Evolutionary conservation across 2,797 vertebrate species (phyloP).

Genomic region (Apogon hyalosoma): DNA sequence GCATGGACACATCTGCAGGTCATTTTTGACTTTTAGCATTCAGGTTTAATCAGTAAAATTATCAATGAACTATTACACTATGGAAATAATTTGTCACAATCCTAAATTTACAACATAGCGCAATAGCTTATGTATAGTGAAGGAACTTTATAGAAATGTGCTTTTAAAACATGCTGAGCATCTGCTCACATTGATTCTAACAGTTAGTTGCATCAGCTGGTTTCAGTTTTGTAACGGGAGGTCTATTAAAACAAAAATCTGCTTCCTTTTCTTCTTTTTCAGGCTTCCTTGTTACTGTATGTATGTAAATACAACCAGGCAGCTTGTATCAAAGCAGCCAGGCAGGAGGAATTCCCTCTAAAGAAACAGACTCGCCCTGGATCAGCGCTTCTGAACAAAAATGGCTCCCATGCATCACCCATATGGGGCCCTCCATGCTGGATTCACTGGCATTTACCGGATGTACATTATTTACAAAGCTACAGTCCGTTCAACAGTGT

Average conservation of each 20-base stretch:
- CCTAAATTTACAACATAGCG: neutral
- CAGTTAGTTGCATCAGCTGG: constrained; percentile 35
- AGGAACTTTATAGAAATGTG: neutral
- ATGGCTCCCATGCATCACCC: constrained; percentile 68
- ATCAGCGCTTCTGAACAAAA: constrained; percentile 75
- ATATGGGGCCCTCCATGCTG: constrained; percentile 50
- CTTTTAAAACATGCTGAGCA: constrained; percentile 9
- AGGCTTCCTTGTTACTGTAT: constrained; percentile 56
- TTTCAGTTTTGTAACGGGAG: constrained; percentile 51
- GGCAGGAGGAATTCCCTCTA: constrained; percentile 59
- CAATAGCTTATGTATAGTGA: neutral
- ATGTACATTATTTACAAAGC: constrained; percentile 44
- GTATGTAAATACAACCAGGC: constrained; percentile 60
- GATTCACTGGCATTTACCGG: constrained; percentile 28
- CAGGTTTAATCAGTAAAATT: neutral
- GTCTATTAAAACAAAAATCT: constrained; percentile 23
- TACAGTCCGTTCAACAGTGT: neutral
- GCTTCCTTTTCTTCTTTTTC: constrained; percentile 48
- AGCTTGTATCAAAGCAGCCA: constrained; percentile 51
- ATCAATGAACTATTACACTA: neutral
- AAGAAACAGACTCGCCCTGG: constrained; percentile 54
- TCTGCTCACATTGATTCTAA: constrained; percentile 22
- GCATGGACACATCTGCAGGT: too few relatives aligned
- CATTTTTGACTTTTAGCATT: too few relatives aligned
- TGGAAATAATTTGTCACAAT: neutral